Evolutionary conservation across 1,140 invertebrate genomes (phyloP), one percentile per base, ranked within the genome.

Genomic region (Spodoptera litura): DNA sequence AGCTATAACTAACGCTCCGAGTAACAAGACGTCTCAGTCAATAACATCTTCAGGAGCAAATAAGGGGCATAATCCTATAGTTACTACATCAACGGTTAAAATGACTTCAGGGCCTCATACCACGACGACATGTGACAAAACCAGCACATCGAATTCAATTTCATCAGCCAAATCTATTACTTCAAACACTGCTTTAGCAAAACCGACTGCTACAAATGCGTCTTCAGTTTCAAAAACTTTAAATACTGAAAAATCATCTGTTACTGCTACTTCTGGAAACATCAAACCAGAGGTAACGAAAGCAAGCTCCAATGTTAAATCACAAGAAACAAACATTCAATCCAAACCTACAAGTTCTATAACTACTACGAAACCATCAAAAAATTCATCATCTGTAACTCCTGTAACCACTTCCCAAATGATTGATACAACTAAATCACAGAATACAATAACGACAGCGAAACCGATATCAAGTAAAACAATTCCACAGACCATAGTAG

Each of bases 131-230:
- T 25, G 27, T 5, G n/a, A 53, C 9, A 75, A 75, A 53, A 53
- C 4, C n/a, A 5, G 8, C 38, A 75, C 59, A 64, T 64, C 58
- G 49, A 53, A 52, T 52, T 15, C 49, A 11, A 51, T 8, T 59
- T 49, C 56, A 25, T 59, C 71, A 53, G 27, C 3, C 2, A 75
- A 64, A 55, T 15, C 77, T 20, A 9, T 25, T 53, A 44, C 27
- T 10, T 49, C 71, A 12, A 53, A 53, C 15, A 20, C 25, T 15
- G 2, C 49, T 20, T 35, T 25, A 35, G 15, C 49, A 9, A 75
- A 64, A 12, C 11, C 49, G 6, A n/a, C 12, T 15, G n/a, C 25
- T 52, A 20, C 5, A 25, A 68, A 20, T 25, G 0, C 64, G 1
- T 12, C 38, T 53, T n/a, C 66, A 70, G 49, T 31, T 49, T 25